These are phyloP conservation scores for Puffinus mauretanicus DNA, from an alignment of 2,113 vertebrate genomes.

Conservation along the genomic window DNA sequence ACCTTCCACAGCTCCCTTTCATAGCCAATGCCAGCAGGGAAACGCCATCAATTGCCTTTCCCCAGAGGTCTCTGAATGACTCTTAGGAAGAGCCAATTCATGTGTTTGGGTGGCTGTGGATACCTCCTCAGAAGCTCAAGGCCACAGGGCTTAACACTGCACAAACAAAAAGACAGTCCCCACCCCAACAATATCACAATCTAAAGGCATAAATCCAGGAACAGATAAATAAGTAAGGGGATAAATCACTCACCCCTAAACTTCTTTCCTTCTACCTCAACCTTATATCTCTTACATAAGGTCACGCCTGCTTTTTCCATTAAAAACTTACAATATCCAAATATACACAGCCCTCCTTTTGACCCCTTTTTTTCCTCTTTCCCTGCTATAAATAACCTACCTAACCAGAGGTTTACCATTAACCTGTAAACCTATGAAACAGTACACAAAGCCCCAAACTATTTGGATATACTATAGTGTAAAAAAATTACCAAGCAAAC, in stretches of 20 bases:
- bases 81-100: background rate
- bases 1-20: background rate
- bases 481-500: background rate
- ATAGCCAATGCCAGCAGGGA: background rate
- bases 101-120: background rate
- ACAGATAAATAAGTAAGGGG: background rate
- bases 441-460: background rate
- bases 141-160: background rate
- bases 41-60: background rate
- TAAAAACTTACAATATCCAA: background rate
- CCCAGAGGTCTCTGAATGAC: background rate
- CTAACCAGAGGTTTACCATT: background rate
- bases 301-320: background rate
- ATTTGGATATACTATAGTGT: background rate
- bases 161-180: background rate
- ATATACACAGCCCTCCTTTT: background rate
- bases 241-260: background rate
- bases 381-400: background rate
- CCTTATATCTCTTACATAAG: background rate
- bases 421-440: background rate
- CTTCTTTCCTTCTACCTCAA: background rate
- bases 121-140: background rate
- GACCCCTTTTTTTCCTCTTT: background rate
- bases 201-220: background rate
- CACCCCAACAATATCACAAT: background rate